Evolutionary conservation across 1,140 invertebrate genomes (phyloP).

Genomic region (Drosophila albomicans): DNA sequence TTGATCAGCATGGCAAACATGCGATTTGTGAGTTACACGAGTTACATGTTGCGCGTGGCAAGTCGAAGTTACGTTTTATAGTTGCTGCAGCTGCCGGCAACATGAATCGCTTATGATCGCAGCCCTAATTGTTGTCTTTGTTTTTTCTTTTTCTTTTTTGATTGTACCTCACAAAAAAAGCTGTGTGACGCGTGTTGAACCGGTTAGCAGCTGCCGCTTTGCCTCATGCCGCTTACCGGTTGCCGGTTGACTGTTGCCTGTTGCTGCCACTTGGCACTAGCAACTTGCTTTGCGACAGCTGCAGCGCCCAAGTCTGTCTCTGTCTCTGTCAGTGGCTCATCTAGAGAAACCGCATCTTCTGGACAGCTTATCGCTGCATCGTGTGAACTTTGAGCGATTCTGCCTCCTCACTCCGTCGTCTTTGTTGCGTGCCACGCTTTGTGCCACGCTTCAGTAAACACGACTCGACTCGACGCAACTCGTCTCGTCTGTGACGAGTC

Average conservation of each 20-base stretch:
- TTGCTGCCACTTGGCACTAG: slow-evolving; percentile 18
- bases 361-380: slow-evolving; percentile 49
- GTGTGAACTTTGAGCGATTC: slow-evolving; percentile 59
- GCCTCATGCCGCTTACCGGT: slow-evolving; percentile 23
- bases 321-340: slow-evolving; percentile 10
- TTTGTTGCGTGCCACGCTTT: slow-evolving; percentile 55
- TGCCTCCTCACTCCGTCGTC: slow-evolving; percentile 2
- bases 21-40: slow-evolving; percentile 32
- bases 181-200: slow-evolving; percentile 50
- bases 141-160: slow-evolving; percentile 3
- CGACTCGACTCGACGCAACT: slow-evolving; percentile 12
- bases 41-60: slow-evolving; percentile 33
- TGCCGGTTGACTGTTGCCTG: slow-evolving; percentile 2
- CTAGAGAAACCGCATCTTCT: slow-evolving; percentile 29
- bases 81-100: slow-evolving; percentile 20
- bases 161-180: slow-evolving; percentile 8
- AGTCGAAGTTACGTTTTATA: slow-evolving; percentile 30
- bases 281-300: slow-evolving; percentile 21
- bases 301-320: slow-evolving; percentile 4
- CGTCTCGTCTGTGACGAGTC: slow-evolving; percentile 10
- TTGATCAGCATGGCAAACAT: slow-evolving; percentile 53
- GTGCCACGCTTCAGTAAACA: slow-evolving; percentile 75
- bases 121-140: slow-evolving; percentile 29
- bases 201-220: slow-evolving; percentile 35
- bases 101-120: slow-evolving; percentile 16